Evolutionary conservation across 1,140 invertebrate species (phyloP), one percentile per base, ranked within the genome.

Genomic region (Lasioglossum baleicum): DNA sequence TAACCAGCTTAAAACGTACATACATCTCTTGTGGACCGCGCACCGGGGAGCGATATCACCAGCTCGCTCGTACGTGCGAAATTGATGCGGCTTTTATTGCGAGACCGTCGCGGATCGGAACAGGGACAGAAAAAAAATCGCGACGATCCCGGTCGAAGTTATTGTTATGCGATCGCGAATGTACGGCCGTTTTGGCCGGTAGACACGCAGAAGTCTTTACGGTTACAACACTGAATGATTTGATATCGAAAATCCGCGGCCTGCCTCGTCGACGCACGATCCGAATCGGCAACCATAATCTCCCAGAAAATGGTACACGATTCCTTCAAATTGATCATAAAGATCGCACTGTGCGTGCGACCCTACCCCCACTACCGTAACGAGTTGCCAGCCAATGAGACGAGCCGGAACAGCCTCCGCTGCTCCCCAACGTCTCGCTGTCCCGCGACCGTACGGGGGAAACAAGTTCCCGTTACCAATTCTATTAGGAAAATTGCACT

Each of bases 1-100:
- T 84, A 82, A 79, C 68, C 82, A 68, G 80, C 48, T 73, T 81
- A 78, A 74, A 85, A 80, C 72, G 72, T 85, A 70, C 78, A 81
- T 84, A 70, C 78, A 81, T 58, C 65, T 82, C 60, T 58, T 42
- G 40, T 71, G 63, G 75, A 67, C 77, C 74, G 71, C 65, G 64
- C 78, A 61, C 77, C 75, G 83, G 51, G 13, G 87, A 88, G 83
- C 64, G 56, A 86, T 75, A 58, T 70, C 44, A 67, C 51, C 61
- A 65, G 60, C 71, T 73, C 70, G 66, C 65, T 70, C 26, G 48
- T 68, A 76, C 31, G 31, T 67, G 70, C 72, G 69, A 76, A 70
- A 76, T 53, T 53, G 72, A 68, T 68, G 68, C 78, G 44, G 31
- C 40, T 75, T 58, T 80, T 48, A 35, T 35, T 35, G 35, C 35